These are phyloP conservation scores for Oryzias melastigma DNA, from an alignment of 2,113 vertebrate genomes.

Conservation along the genomic window DNA sequence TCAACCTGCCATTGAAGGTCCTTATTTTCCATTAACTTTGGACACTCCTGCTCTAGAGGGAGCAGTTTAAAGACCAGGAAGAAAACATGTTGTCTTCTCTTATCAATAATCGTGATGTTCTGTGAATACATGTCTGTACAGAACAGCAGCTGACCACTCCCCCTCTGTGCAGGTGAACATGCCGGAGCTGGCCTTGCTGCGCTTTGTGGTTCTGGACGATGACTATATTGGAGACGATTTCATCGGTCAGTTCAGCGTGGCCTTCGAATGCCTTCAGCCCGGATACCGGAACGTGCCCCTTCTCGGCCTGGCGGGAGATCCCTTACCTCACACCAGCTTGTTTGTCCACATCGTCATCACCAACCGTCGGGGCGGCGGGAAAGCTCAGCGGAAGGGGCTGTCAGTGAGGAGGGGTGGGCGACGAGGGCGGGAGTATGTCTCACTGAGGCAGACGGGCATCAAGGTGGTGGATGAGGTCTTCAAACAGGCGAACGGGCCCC, in stretches of 20 bases:
- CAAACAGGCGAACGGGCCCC: constrained; percentile 81
- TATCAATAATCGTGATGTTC: background rate
- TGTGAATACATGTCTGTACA: background rate
- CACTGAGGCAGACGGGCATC: constrained; percentile 87
- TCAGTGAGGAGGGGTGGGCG: constrained; percentile 88
- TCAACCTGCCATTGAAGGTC: no score
- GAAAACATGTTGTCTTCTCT: no score
- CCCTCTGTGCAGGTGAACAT: constrained; percentile 83
- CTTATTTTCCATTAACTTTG: no score
- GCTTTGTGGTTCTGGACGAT: constrained; percentile 94
- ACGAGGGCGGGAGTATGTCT: constrained; percentile 88
- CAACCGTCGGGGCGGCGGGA: constrained; percentile 91
- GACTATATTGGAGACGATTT: constrained; percentile 99
- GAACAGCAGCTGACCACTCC: background rate
- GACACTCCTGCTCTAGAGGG: no score
- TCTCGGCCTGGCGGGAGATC: constrained; percentile 87
- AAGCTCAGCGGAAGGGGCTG: constrained; percentile 90
- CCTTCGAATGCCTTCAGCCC: constrained; percentile 92
- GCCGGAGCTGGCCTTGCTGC: constrained; percentile 92
- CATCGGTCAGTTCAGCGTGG: constrained; percentile 94
- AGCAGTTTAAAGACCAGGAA: background rate
- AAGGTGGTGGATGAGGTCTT: constrained; percentile 91
- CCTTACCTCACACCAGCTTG: constrained; percentile 88
- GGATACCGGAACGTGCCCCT: constrained; percentile 94
- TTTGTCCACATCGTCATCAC: constrained; percentile 95